Conservation (phyloP, 2,888 invertebrate species). For the Rhagonycha fulva region DNA sequence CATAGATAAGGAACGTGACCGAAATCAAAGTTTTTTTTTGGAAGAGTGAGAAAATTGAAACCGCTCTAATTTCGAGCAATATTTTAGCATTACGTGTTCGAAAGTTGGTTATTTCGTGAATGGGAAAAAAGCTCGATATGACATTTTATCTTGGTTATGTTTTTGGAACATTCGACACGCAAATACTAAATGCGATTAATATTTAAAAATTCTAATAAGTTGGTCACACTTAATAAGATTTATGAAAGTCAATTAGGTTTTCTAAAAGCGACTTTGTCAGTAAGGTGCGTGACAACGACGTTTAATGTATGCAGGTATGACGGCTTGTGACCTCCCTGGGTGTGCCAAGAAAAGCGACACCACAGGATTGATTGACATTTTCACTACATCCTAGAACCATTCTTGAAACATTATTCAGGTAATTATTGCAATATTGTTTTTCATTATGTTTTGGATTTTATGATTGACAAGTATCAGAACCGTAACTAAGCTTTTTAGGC, state of each 20-base stretch:
- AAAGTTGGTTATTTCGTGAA: neutral
- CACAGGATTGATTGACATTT: conserved; percentile 45
- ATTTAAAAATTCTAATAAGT: conserved; percentile 36
- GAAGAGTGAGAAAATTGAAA: neutral
- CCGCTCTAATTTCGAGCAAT: neutral
- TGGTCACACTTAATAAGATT: conserved; percentile 43
- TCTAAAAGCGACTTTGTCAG: conserved; percentile 25
- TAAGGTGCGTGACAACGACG: conserved; percentile 29
- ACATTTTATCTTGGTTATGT: neutral
- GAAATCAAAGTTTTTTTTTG: neutral
- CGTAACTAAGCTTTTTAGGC: neutral
- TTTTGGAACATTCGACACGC: conserved; percentile 5
- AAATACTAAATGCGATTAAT: conserved; percentile 19
- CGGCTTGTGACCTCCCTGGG: conserved; percentile 39
- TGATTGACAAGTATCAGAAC: conserved; percentile 8
- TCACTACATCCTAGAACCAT: conserved; percentile 32
- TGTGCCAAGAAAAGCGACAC: conserved; percentile 43
- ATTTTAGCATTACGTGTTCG: neutral
- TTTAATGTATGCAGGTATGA: conserved; percentile 31
- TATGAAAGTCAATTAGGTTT: conserved; percentile 42
- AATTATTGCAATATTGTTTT: conserved; percentile 35
- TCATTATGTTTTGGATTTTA: conserved; percentile 4
- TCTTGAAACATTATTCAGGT: conserved; percentile 28
- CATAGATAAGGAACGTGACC: neutral
- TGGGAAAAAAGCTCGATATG: neutral